Percentiles rank a stretch among this genome's conserved stretches.
These are phyloP conservation scores for Platerodrilus igneus DNA, from an alignment of 2,888 invertebrate genomes.

Conservation along the genomic window DNA sequence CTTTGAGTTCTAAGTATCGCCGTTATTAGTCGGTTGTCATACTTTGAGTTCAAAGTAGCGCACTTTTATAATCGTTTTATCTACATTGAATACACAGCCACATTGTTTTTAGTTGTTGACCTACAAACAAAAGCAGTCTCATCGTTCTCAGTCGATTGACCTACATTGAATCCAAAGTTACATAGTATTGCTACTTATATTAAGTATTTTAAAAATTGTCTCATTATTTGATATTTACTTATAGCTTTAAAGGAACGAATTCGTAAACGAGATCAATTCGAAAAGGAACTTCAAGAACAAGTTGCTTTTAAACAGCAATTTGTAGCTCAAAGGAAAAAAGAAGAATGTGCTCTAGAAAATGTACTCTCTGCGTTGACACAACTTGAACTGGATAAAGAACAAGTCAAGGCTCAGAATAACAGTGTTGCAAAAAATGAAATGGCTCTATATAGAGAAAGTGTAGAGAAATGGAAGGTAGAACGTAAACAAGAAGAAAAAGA, in stretches of 20 bases:
- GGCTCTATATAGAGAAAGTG: conserved; percentile 37
- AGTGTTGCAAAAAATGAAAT: conserved; percentile 36
- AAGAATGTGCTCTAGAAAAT: conserved; percentile 39
- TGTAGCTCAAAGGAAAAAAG: conserved; percentile 35
- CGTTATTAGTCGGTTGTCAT: no score
- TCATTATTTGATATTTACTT: no score
- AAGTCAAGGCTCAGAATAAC: conserved; percentile 29
- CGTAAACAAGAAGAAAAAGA: conserved; percentile 39
- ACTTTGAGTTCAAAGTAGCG: no score
- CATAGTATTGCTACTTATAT: no score
- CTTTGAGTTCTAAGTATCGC: no score
- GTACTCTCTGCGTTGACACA: conserved; percentile 37
- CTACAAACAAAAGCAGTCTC: no score
- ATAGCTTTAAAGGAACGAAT: conserved; percentile 25
- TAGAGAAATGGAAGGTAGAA: conserved; percentile 38
- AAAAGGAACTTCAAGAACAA: conserved; percentile 39
- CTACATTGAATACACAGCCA: no score
- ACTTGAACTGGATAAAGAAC: conserved; percentile 39
- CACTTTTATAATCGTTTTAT: no score
- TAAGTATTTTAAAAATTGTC: no score
- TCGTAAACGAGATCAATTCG: conserved; percentile 32
- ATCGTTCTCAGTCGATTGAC: no score
- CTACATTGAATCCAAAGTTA: no score
- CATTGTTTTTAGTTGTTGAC: no score
- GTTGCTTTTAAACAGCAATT: conserved; percentile 37